Evolutionary conservation across 2,888 invertebrate genomes (phyloP), one percentile per base, ranked within the genome.

Genomic region (Hanleya hanleyi): DNA sequence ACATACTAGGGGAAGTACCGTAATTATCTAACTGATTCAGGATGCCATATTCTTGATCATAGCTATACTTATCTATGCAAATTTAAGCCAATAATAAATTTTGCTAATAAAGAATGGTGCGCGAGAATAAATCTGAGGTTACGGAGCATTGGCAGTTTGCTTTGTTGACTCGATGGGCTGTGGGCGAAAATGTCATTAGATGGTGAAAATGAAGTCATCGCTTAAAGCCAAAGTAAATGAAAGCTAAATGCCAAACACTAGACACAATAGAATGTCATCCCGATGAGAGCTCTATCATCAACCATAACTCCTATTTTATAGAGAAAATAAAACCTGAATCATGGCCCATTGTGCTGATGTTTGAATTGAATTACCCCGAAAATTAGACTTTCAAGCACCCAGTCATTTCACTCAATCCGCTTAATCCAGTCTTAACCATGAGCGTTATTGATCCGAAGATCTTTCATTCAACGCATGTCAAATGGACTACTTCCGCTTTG

Each of bases 321-420:
- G 22, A 47, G 18, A 32, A 32, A 29, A 57, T 29, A 26, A 22
- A 57, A 57, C 29, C 57, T 57, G 57, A 57, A 29, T 57, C 57
- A 57, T 57, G 15, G 32, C 32, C 29, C 32, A 29, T 57, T 57
- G 57, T 57, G 57, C 29, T 32, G 22, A 15, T 57, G 57, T 57
- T 57, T 57, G 57, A 57, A 57, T 57, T 57, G 26, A 57, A 57
- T 57, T 57, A 57, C 57, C 57, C 57, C 57, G 29, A 57, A 57
- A 57, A 57, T 57, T 57, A 57, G 57, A 57, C 57, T 57, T 29
- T 57, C 29, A 32, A 57, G 26, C 47, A 22, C 22, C 47, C 47
- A 47, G 47, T 22, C 22, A 57, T 57, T 57, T 32, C 26, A 4
- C 57, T 32, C 57, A 57, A 29, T 29, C 57, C 15, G 29, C 29